These are phyloP conservation scores for Nymphalis c-album DNA, from an alignment of 2,888 invertebrate species.

Conservation along the genomic window DNA sequence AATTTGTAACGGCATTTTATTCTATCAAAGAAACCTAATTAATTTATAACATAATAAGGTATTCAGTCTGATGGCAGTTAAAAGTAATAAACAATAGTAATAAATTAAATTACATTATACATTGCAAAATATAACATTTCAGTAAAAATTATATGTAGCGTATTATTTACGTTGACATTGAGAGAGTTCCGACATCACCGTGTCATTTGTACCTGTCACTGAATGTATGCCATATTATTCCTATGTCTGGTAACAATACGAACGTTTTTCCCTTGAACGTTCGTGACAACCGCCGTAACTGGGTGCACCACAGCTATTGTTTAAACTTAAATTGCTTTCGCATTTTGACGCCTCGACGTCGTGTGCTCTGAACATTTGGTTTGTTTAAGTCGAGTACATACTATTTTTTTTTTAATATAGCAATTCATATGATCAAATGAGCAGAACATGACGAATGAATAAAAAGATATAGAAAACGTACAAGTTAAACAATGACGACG, in stretches of 20 bases:
- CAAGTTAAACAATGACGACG: too few species aligned
- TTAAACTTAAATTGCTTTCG: conserved; percentile 65
- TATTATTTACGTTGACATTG: conserved; percentile 40
- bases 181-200: conserved; percentile 38
- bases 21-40: background rate
- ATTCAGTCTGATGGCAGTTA: background rate
- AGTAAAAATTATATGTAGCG: conserved; percentile 28
- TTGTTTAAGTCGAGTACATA: conserved; percentile 8
- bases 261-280: conserved; percentile 33
- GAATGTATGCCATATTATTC: conserved; percentile 29
- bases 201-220: conserved; percentile 45
- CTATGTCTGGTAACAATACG: conserved; percentile 24
- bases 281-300: conserved; percentile 41
- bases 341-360: conserved; percentile 42
- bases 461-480: too few species aligned
- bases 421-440: too few species aligned
- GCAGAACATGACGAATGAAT: too few species aligned
- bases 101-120: conserved; percentile 2
- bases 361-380: conserved; percentile 27
- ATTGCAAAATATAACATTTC: conserved; percentile 17
- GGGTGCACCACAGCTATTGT: conserved; percentile 54
- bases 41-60: background rate
- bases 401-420: background rate
- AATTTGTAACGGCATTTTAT: too few species aligned
- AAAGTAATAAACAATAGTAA: background rate